Evolutionary conservation across 2,797 vertebrate species (phyloP), one percentile per base, ranked within the genome.

Genomic region (Spatula versicolor): DNA sequence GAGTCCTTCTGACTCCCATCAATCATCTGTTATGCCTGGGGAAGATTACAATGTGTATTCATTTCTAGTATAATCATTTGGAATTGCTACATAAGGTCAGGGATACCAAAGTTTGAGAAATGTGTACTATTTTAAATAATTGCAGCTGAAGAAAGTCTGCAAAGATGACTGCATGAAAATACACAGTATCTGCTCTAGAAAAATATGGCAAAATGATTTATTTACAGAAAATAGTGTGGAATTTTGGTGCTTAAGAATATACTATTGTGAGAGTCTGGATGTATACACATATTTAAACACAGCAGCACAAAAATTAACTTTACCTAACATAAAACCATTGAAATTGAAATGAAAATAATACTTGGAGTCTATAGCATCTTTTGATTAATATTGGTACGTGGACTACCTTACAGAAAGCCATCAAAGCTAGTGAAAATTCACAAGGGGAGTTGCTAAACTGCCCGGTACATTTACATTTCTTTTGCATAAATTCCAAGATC

Each of bases 21-120:
- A 73, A 83, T 84, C 74, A 91, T 78, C 75, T 90, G 62, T 81
- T 91, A 73, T 87, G 80, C 52, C 83, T 88, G 68, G 37, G 83
- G 64, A 90, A 85, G 81, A 90, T 86, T 84, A 76, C 58, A 48
- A 39, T 45, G 68, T 80, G 37, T 43, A 62, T 37, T 88, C 46
- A 11, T 74, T 90, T 77, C 41, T 30, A 79, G 50, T 41, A 63
- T 46, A 79, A 62, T 87, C 59, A 77, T 82, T 94, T 95, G 67
- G 68, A 95, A 95, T 35, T 90, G 33, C 39, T 83, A 71, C 31
- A 37, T 73, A 72, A 93, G 58, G 33, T 54, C n/a, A 5, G 39
- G 28, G 48, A 94, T 72, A 88, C 18, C 13, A 3, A 83, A 74
- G 9, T 63, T 79, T 66, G 46, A 76, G 41, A 45, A 76, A 81